These are phyloP conservation scores for Phymorhynchus buccinoides DNA, from an alignment of 1,140 invertebrate genomes.

Conservation along the genomic window DNA sequence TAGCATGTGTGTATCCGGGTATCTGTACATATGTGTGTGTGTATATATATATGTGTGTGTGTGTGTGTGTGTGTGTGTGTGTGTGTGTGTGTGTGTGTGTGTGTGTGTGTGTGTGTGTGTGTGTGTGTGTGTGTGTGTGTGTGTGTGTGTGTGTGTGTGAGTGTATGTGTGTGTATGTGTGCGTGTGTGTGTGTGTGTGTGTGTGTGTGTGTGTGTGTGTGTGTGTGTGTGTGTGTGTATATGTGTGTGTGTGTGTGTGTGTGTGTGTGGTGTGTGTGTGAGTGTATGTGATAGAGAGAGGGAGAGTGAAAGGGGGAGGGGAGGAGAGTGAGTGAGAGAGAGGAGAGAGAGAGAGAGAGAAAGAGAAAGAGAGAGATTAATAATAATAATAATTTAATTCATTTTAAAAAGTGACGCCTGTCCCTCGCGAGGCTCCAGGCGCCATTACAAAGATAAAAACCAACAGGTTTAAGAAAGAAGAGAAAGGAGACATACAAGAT, in stretches of 20 bases:
- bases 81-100: constrained; percentile 2
- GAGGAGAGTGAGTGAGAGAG: too few species aligned
- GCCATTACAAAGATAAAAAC: too few species aligned
- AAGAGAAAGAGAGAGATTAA: too few species aligned
- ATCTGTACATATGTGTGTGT: too few species aligned
- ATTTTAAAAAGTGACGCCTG: too few species aligned
- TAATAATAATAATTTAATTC: too few species aligned
- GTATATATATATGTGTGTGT: constrained; percentile 5
- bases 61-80: neutral
- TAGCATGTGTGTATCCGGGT: too few species aligned
- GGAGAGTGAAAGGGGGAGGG: too few species aligned
- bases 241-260: neutral
- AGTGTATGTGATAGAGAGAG: neutral
- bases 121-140: neutral
- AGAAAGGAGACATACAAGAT: too few species aligned
- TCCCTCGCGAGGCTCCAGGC: too few species aligned
- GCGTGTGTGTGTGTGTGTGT: neutral
- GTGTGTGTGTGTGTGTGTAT: neutral
- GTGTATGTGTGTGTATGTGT: neutral
- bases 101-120: neutral
- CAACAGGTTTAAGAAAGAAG: too few species aligned
- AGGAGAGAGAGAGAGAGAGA: too few species aligned
- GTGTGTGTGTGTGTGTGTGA: neutral
- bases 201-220: neutral
- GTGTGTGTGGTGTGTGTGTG: constrained; percentile 6